Evolutionary conservation across 2,113 vertebrate species (phyloP).

Genomic region (Hippocampus mohnikei): DNA sequence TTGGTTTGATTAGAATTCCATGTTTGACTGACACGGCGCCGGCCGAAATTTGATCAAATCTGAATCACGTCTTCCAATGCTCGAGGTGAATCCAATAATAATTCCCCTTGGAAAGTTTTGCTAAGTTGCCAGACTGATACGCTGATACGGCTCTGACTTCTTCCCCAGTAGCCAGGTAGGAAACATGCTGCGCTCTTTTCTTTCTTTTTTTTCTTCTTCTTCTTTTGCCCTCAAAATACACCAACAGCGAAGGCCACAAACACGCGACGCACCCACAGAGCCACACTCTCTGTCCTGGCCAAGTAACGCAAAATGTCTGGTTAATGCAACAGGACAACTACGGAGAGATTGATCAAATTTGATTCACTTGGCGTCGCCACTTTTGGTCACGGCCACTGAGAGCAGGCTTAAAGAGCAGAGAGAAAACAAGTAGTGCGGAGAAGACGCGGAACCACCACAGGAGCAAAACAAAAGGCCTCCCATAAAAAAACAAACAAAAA

Average conservation of each 20-base stretch:
- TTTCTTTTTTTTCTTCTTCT: not conserved
- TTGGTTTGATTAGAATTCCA: not conserved
- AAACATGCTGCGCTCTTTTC: conserved; percentile 52
- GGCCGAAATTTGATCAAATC: not conserved
- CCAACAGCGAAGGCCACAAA: conserved; percentile 40
- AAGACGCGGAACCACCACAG: conserved; percentile 20
- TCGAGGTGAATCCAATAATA: not conserved
- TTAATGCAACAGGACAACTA: not conserved
- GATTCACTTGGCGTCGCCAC: conserved; percentile 5
- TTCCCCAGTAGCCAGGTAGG: conserved; percentile 32
- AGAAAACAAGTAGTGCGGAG: conserved; percentile 19
- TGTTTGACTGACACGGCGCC: not conserved
- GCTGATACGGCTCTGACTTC: conserved; percentile 48
- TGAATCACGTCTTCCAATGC: too few relatives aligned
- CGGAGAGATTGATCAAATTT: not conserved
- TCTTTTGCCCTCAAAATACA: conserved; percentile 41
- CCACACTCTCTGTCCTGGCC: conserved; percentile 12
- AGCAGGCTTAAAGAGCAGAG: not conserved
- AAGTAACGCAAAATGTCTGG: not conserved
- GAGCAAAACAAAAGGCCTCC: conserved; percentile 31
- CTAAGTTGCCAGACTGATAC: conserved; percentile 50
- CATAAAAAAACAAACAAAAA: not conserved
- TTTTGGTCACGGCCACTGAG: conserved; percentile 10
- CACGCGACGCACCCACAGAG: conserved; percentile 13
- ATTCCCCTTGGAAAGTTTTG: not conserved